These are phyloP conservation scores for Nebria brevicollis DNA, from an alignment of 2,888 invertebrate genomes.

Conservation along the genomic window DNA sequence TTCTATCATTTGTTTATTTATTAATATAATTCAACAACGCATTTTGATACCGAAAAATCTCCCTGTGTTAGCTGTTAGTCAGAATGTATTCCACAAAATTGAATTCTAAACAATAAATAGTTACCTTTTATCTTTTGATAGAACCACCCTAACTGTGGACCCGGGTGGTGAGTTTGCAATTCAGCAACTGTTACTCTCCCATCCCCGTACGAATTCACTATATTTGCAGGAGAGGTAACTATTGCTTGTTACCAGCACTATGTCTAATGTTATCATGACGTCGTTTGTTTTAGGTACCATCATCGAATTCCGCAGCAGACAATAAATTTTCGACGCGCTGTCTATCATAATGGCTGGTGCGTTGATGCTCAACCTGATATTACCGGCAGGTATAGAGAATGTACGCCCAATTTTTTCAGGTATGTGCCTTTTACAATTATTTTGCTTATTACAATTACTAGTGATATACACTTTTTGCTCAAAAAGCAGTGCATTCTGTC, in stretches of 20 bases:
- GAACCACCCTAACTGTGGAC: constrained; percentile 76
- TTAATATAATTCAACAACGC: no score
- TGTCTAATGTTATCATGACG: constrained; percentile 25
- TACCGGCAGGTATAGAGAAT: constrained; percentile 77
- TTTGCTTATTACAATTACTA: no score
- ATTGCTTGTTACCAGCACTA: constrained; percentile 6
- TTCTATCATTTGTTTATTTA: no score
- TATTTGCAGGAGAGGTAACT: constrained; percentile 50
- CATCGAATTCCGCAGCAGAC: constrained; percentile 20
- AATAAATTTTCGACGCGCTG: constrained; percentile 67
- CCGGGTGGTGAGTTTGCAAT: constrained; percentile 70
- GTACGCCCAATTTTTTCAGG: constrained; percentile 81
- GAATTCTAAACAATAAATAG: no score
- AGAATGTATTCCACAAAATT: no score
- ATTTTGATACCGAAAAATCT: no score
- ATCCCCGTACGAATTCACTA: constrained; percentile 58
- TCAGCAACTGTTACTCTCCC: constrained; percentile 68
- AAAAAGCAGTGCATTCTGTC: no score
- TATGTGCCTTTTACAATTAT: constrained; percentile 56
- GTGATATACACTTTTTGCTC: no score
- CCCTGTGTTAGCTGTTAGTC: no score
- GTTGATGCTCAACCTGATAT: constrained; percentile 76
- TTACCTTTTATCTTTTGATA: constrained; percentile 59
- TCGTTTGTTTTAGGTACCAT: constrained; percentile 38
- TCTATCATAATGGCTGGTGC: constrained; percentile 83